A percentile compares a stretch with the other conserved stretches of the same genome.
Conservation (phyloP, 2,888 invertebrate species). For the Stenolophus ochropezus region DNA sequence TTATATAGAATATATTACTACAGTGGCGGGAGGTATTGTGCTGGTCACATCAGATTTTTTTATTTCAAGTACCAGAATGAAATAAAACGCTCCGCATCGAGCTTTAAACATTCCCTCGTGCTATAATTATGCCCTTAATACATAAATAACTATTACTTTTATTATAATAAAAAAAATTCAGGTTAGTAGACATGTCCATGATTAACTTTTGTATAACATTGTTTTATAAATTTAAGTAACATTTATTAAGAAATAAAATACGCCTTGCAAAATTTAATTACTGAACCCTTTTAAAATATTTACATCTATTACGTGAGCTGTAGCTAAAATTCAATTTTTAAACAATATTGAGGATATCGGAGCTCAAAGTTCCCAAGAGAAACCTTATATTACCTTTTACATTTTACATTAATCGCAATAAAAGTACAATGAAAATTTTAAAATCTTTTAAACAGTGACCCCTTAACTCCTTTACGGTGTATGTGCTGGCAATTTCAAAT, state of each 20-base stretch:
- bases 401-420: background rate
- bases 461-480: background rate
- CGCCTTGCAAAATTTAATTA: background rate
- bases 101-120: too few relatives aligned
- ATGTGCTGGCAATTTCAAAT: background rate
- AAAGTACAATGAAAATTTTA: background rate
- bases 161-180: too few relatives aligned
- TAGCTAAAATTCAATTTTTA: background rate
- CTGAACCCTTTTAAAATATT: background rate
- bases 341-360: background rate
- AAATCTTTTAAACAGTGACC: background rate
- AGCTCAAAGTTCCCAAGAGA: background rate
- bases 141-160: too few relatives aligned
- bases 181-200: too few relatives aligned
- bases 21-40: too few relatives aligned
- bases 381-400: background rate
- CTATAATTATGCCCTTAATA: too few relatives aligned
- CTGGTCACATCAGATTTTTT: too few relatives aligned
- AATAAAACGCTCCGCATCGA: too few relatives aligned
- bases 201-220: too few relatives aligned
- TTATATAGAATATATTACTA: too few relatives aligned
- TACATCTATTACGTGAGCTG: background rate
- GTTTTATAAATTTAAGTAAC: background rate
- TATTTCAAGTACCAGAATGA: too few relatives aligned
- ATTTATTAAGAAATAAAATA: too few relatives aligned